A percentile compares a stretch with the other conserved stretches of the same genome.
Conservation (phyloP, 2,113 vertebrate genomes). For the Dasypus novemcinctus region DNA sequence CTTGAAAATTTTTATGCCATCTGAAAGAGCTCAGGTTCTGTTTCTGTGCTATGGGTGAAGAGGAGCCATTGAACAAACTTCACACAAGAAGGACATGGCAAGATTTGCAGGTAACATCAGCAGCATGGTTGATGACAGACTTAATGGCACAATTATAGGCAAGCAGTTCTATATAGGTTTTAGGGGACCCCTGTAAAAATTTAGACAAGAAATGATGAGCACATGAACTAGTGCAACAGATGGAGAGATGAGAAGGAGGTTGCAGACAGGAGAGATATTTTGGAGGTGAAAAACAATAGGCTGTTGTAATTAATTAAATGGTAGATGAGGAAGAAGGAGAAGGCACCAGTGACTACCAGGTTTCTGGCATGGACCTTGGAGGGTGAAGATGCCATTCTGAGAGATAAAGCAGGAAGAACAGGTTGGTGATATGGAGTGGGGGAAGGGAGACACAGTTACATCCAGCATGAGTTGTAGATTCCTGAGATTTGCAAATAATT, state of each 20-base stretch:
- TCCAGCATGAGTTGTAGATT: not conserved
- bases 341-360: not conserved
- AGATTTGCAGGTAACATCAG: not conserved
- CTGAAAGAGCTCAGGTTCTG: not conserved
- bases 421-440: not conserved
- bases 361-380: not conserved
- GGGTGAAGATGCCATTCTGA: not conserved
- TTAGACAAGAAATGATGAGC: not conserved
- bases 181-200: not conserved
- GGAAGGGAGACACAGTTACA: not conserved
- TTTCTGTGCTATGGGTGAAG: not conserved
- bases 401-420: not conserved
- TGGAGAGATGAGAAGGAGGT: not conserved
- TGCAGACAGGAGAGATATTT: not conserved
- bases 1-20: not conserved
- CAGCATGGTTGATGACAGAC: not conserved
- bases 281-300: not conserved
- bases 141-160: not conserved
- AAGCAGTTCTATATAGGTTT: not conserved
- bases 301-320: not conserved
- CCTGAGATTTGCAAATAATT: not conserved
- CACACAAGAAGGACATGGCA: not conserved
- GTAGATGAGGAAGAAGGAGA: not conserved
- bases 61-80: not conserved
- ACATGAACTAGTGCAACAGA: not conserved